These are phyloP conservation scores for Andricus quercusramuli DNA, from an alignment of 2,888 invertebrate genomes.

Conservation along the genomic window DNA sequence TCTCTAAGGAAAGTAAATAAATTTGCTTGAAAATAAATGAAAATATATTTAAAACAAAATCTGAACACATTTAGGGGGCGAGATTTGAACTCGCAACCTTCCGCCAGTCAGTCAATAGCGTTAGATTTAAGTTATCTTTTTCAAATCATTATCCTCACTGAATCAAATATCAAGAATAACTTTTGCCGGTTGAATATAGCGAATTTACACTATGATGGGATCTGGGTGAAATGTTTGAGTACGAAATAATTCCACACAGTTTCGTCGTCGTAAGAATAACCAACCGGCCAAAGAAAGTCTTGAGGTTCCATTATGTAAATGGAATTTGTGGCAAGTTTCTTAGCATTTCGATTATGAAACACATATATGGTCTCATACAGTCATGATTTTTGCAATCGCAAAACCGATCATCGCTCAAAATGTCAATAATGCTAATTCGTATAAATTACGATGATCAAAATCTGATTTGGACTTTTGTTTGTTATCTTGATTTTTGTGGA, in stretches of 20 bases:
- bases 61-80: too few species aligned
- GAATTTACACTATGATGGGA: slow-evolving; percentile 15
- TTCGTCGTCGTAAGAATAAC: slow-evolving; percentile 25
- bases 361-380: background rate
- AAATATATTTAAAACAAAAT: too few species aligned
- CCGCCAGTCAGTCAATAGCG: too few species aligned
- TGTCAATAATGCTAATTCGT: slow-evolving; percentile 15
- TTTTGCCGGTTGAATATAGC: slow-evolving; percentile 24
- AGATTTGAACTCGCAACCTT: too few species aligned
- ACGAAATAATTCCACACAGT: background rate
- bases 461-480: background rate
- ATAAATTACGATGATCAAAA: background rate
- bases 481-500: background rate
- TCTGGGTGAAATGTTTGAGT: slow-evolving; percentile 14
- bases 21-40: too few species aligned
- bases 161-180: background rate
- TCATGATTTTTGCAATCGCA: slow-evolving; percentile 8
- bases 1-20: too few species aligned
- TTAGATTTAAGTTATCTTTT: too few species aligned
- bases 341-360: slow-evolving; percentile 36
- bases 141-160: background rate
- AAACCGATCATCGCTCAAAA: slow-evolving; percentile 18
- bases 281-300: slow-evolving; percentile 30
- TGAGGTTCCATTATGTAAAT: slow-evolving; percentile 33
- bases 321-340: slow-evolving; percentile 34